phyloP scores from a whole-genome alignment of 2,113 vertebrate species.

The Tragelaphus buxtoni region DNA sequence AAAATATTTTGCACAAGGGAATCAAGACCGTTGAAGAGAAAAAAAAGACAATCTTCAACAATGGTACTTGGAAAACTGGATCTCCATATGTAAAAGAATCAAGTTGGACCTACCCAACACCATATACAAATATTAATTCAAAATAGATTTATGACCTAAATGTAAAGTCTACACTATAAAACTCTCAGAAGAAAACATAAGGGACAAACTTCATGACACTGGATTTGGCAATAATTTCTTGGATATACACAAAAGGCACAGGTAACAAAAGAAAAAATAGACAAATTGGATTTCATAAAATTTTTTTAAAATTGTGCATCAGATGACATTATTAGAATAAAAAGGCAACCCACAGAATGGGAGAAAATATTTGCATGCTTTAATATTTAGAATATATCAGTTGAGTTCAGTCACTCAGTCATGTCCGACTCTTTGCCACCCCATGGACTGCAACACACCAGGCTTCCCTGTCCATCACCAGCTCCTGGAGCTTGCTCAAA shows the following conservation, averaged over 20 bases:
- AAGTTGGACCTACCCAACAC: background rate
- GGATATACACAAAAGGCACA: background rate
- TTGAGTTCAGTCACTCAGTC: background rate
- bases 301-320: background rate
- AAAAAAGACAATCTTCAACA: background rate
- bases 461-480: background rate
- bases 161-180: background rate
- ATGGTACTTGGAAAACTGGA: background rate
- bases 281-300: background rate
- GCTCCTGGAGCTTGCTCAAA: background rate
- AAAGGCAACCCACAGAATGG: background rate
- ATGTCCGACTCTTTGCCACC: background rate
- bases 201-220: background rate
- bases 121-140: background rate
- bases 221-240: background rate
- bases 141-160: background rate
- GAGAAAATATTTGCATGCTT: background rate
- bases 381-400: background rate
- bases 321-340: background rate
- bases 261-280: background rate
- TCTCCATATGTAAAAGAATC: background rate
- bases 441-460: background rate
- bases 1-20: background rate
- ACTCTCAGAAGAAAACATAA: background rate
- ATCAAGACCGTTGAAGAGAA: background rate